A percentile compares a stretch with the other conserved stretches of the same genome.
Conservation (phyloP, 2,797 vertebrate genomes). For the Neopelma chrysocephalum region DNA sequence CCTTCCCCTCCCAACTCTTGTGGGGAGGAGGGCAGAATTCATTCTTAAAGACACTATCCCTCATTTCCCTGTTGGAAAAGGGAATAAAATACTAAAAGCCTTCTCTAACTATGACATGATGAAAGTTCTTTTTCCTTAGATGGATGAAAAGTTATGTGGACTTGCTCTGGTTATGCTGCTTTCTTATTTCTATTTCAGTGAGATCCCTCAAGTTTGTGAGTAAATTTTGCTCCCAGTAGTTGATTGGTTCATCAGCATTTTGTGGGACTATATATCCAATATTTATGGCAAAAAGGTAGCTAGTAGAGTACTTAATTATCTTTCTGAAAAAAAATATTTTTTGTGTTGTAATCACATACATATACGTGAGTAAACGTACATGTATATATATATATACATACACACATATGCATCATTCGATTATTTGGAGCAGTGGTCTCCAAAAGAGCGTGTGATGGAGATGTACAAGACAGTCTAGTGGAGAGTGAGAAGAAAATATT, state of each 20-base stretch:
- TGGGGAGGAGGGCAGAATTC: too few species aligned
- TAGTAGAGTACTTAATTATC: not conserved
- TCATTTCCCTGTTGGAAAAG: too few species aligned
- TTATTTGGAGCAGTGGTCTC: not conserved
- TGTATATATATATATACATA: not conserved
- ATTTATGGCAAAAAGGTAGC: not conserved
- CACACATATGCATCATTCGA: not conserved
- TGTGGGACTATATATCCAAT: not conserved
- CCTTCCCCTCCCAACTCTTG: too few species aligned
- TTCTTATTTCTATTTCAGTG: not conserved
- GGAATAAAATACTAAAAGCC: too few species aligned
- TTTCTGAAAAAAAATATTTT: not conserved
- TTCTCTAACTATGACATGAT: too few species aligned
- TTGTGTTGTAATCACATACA: not conserved
- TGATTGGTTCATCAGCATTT: not conserved
- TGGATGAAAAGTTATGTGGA: too few species aligned
- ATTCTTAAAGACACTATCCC: too few species aligned
- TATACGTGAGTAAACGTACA: accelerated
- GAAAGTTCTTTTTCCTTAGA: too few species aligned
- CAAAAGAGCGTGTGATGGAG: not conserved
- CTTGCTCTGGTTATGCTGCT: not conserved
- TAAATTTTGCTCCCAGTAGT: not conserved
- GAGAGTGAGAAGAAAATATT: not conserved
- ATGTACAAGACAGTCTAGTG: not conserved
- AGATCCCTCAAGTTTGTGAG: not conserved